A percentile compares a stretch with the other conserved stretches of the same genome.
phyloP scores from a whole-genome alignment of 2,888 invertebrate species.

The Apodemia mormo region DNA sequence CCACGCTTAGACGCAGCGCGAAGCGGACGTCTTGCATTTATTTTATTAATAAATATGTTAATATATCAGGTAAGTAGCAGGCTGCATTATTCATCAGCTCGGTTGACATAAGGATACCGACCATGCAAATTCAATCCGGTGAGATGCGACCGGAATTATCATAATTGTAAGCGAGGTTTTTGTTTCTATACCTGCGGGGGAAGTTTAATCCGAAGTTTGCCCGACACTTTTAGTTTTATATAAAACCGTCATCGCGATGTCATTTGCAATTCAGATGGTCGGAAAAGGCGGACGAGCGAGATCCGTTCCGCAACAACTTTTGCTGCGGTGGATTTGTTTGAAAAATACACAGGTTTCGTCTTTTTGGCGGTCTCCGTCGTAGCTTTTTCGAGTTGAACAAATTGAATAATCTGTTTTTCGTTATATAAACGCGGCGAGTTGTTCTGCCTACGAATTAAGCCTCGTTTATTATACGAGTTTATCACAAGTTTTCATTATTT shows the following conservation, averaged over 20 bases:
- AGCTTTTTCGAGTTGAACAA: conserved; percentile 64
- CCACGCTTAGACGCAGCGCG: conserved; percentile 46
- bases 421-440: conserved; percentile 39
- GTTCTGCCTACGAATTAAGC: conserved; percentile 32
- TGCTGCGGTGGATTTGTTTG: conserved; percentile 66
- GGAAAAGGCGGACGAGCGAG: conserved; percentile 69
- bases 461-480: background rate
- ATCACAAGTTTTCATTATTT: no score
- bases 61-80: conserved; percentile 75
- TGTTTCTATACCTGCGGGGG: conserved; percentile 76
- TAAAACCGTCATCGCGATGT: conserved; percentile 72
- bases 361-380: conserved; percentile 55
- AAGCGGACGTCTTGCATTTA: conserved; percentile 74
- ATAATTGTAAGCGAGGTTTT: conserved; percentile 80
- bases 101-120: conserved; percentile 77
- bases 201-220: conserved; percentile 80
- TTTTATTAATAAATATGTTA: conserved; percentile 82
- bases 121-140: conserved; percentile 79
- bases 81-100: conserved; percentile 78
- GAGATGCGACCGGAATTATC: conserved; percentile 77
- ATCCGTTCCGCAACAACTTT: conserved; percentile 64
- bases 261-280: conserved; percentile 79
- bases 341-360: conserved; percentile 67
- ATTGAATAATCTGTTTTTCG: conserved; percentile 60
- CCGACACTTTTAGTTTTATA: conserved; percentile 79